Percentiles rank a stretch among this genome's conserved stretches.
Evolutionary conservation across 30 jellyfish, hydroid and myxozoan genomes (phyloP).

Genomic region (Haliclystus octoradiatus): DNA sequence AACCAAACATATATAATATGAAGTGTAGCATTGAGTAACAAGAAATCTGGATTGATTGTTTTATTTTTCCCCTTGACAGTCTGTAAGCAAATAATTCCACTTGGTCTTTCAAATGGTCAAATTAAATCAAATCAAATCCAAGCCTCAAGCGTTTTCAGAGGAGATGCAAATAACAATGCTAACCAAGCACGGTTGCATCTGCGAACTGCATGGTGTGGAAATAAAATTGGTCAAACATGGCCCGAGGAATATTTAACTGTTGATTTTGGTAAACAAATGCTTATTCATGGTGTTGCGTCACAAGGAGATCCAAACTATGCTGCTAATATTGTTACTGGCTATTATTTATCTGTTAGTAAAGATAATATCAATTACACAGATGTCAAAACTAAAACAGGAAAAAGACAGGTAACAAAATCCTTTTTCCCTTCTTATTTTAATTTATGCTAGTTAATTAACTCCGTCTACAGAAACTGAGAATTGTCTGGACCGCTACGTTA

Average conservation of each 20-base stretch:
- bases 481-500: too few relatives aligned
- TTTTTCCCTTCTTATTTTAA: not conserved
- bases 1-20: too few relatives aligned
- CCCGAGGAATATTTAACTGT: conserved; percentile 8
- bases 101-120: conserved; percentile 20
- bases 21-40: too few relatives aligned
- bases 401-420: not conserved
- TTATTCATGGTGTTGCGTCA: conserved; percentile 11
- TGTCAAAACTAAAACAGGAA: conserved; percentile 13
- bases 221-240: conserved; percentile 5
- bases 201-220: conserved; percentile 25
- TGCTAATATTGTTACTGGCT: conserved; percentile 9
- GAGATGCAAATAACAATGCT: not conserved
- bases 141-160: conserved; percentile 9
- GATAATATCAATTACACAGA: not conserved
- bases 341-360: conserved; percentile 7
- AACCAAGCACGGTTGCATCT: conserved; percentile 21
- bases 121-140: conserved; percentile 7
- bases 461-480: too few relatives aligned
- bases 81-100: conserved; percentile 1
- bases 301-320: conserved; percentile 15
- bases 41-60: too few relatives aligned
- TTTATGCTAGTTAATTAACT: not conserved
- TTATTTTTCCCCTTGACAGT: not conserved
- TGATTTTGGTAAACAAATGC: not conserved